phyloP scores from a whole-genome alignment of 2,888 invertebrate species.

The Pherbina coryleti region DNA sequence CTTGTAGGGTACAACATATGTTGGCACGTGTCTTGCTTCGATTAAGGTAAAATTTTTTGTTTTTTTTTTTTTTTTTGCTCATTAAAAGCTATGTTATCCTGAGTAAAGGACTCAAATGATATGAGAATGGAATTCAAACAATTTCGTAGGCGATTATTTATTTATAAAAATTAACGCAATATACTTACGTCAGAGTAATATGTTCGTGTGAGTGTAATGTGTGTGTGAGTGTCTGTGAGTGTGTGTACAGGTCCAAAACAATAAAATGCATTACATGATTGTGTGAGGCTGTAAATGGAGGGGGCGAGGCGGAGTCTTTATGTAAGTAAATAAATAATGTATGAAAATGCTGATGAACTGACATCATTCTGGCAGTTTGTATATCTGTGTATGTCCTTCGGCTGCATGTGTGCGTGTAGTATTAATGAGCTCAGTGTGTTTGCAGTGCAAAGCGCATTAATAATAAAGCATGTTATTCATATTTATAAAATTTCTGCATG shows the following conservation, averaged over 20 bases:
- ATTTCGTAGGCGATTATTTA: constrained; percentile 24
- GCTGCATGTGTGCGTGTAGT: background rate
- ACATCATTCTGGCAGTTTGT: background rate
- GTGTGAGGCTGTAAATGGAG: background rate
- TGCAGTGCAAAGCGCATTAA: background rate
- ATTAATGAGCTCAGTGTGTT: background rate
- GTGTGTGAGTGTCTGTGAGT: background rate
- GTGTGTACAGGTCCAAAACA: background rate
- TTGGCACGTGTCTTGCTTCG: constrained; percentile 24
- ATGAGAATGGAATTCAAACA: constrained; percentile 11
- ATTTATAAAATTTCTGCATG: constrained; percentile 1
- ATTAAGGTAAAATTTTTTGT: constrained; percentile 1
- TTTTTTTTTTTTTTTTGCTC: background rate
- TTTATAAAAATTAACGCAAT: constrained; percentile 14
- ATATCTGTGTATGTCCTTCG: background rate
- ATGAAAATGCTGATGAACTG: background rate
- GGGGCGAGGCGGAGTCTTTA: background rate
- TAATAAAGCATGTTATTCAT: constrained; percentile 20
- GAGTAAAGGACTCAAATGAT: background rate
- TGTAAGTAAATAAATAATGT: constrained; percentile 8
- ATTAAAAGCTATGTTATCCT: background rate
- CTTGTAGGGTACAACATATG: background rate
- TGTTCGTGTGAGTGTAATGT: background rate
- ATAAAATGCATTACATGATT: background rate
- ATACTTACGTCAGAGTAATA: too few species aligned